phyloP scores from a whole-genome alignment of 2,888 invertebrate genomes.

The Rhamnusium bicolor region DNA sequence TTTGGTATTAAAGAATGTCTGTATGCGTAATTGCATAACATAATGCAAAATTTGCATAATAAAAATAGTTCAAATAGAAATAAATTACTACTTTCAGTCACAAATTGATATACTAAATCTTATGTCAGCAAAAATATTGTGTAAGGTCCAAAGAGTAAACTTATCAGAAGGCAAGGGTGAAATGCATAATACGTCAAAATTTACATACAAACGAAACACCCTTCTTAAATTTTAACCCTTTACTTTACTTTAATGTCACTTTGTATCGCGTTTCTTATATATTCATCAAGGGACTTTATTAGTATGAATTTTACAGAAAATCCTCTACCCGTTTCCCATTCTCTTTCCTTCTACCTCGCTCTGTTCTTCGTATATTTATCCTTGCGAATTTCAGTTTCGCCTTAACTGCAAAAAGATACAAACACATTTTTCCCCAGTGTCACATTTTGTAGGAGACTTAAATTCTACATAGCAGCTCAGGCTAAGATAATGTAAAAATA shows the following conservation, averaged over 20 bases:
- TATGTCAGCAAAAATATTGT: constrained; percentile 6
- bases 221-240: constrained; percentile 69
- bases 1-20: too few species aligned
- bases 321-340: constrained; percentile 40
- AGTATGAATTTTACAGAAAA: constrained; percentile 59
- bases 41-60: too few species aligned
- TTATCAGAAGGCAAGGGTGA: constrained; percentile 35
- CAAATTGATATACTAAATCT: constrained; percentile 7
- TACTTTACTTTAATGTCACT: constrained; percentile 69
- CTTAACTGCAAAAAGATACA: constrained; percentile 50
- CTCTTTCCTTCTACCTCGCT: constrained; percentile 39
- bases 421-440: constrained; percentile 67
- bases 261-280: constrained; percentile 70
- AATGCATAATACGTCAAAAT: constrained; percentile 57
- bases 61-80: too few species aligned
- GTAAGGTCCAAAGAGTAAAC: constrained; percentile 33
- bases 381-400: constrained; percentile 36
- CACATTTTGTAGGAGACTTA: constrained; percentile 66
- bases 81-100: background rate
- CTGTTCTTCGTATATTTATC: constrained; percentile 36
- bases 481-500: constrained; percentile 63
- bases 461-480: constrained; percentile 63
- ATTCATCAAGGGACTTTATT: constrained; percentile 70
- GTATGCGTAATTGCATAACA: too few species aligned
- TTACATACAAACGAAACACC: constrained; percentile 64